Evolutionary conservation across 1,140 invertebrate species (phyloP).

Genomic region (Pinna nobilis): DNA sequence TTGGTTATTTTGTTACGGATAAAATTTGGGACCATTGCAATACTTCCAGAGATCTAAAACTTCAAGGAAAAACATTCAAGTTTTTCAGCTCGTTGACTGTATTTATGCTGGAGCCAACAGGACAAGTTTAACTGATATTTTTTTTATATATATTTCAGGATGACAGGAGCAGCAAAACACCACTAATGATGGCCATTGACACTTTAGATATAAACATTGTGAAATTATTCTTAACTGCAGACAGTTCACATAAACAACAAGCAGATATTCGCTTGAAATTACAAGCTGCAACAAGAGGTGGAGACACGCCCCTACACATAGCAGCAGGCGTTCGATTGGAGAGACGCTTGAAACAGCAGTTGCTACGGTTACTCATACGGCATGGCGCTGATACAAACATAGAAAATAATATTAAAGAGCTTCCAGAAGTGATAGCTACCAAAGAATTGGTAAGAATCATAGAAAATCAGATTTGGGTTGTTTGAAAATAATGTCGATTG

Average conservation of each 20-base stretch:
- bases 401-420: slow-evolving; percentile 32
- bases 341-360: slow-evolving; percentile 7
- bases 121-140: background rate
- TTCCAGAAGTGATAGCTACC: slow-evolving; percentile 30
- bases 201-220: slow-evolving; percentile 18
- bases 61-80: too few relatives aligned
- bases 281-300: slow-evolving; percentile 19
- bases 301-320: slow-evolving; percentile 31
- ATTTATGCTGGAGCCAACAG: too few relatives aligned
- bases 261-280: slow-evolving; percentile 10
- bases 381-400: slow-evolving; percentile 22
- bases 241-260: slow-evolving; percentile 2
- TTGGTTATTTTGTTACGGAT: too few relatives aligned
- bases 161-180: slow-evolving; percentile 28
- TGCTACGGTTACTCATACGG: slow-evolving; percentile 20
- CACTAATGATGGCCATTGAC: slow-evolving; percentile 32
- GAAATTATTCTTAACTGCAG: slow-evolving; percentile 20
- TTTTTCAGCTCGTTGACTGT: too few relatives aligned
- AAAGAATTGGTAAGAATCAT: slow-evolving; percentile 29
- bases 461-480: too few relatives aligned
- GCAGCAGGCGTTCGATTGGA: slow-evolving; percentile 26
- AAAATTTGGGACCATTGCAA: too few relatives aligned
- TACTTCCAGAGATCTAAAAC: too few relatives aligned
- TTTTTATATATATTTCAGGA: slow-evolving; percentile 29
- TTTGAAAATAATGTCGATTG: too few relatives aligned